Evolutionary conservation across 2,797 vertebrate genomes (phyloP).

Genomic region (Buceros bicornis): DNA sequence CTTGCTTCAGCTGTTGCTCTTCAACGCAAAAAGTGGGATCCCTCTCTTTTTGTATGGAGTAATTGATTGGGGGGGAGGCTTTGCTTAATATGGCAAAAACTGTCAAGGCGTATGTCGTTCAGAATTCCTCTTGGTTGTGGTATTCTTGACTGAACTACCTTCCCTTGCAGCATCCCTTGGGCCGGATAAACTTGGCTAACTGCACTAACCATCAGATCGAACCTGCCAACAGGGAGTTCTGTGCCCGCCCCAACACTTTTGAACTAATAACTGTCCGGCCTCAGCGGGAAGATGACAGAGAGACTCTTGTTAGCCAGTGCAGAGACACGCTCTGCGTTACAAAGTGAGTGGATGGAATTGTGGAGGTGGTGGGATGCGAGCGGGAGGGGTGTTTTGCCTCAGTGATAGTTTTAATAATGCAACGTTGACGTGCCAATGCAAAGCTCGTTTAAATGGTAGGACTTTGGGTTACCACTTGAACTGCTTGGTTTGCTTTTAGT

Average conservation of each 20-base stretch:
- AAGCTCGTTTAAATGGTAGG: not conserved
- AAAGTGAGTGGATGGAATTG: constrained; percentile 84
- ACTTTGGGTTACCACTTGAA: not conserved
- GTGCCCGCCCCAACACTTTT: constrained; percentile 94
- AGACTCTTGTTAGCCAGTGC: constrained; percentile 96
- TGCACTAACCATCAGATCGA: constrained; percentile 92
- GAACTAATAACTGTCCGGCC: constrained; percentile 94
- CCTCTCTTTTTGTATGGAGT: not conserved
- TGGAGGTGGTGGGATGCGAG: not conserved
- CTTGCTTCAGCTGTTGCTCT: not conserved
- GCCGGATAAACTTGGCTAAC: constrained; percentile 91
- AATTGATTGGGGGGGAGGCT: not conserved
- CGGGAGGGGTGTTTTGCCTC: not conserved
- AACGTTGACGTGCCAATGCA: not conserved
- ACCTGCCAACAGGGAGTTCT: constrained; percentile 94
- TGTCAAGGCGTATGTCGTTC: not conserved
- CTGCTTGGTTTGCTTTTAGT: not conserved
- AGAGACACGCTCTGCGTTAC: constrained; percentile 94
- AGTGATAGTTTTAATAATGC: not conserved
- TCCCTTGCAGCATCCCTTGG: constrained; percentile 88
- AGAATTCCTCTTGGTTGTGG: not conserved
- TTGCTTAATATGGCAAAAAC: not conserved
- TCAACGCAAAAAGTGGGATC: not conserved
- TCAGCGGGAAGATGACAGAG: constrained; percentile 90
- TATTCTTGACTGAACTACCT: not conserved